These are phyloP conservation scores for Pantelozetes paolii DNA, from an alignment of 2,888 invertebrate genomes.

Conservation along the genomic window DNA sequence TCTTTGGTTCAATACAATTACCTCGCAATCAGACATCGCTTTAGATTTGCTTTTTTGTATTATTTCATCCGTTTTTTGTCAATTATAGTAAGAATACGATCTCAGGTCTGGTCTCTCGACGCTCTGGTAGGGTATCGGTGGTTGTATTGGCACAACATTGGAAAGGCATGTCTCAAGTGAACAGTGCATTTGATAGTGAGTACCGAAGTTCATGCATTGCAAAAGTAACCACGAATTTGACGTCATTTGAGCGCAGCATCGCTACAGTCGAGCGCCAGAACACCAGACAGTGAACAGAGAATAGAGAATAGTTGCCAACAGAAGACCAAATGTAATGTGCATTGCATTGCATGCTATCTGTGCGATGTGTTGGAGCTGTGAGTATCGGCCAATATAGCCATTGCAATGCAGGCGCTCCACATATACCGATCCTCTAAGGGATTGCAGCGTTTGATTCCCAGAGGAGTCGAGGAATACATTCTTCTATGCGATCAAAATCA, in stretches of 20 bases:
- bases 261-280: neutral
- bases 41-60: neutral
- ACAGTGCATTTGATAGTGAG: neutral
- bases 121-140: conserved; percentile 4
- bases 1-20: neutral
- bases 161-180: neutral
- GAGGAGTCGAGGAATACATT: conserved; percentile 10
- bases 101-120: conserved; percentile 4
- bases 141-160: neutral
- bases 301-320: conserved; percentile 4
- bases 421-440: neutral
- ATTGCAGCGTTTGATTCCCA: conserved; percentile 6
- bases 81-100: neutral
- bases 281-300: neutral
- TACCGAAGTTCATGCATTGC: conserved; percentile 8
- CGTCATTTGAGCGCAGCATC: conserved; percentile 29
- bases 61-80: neutral
- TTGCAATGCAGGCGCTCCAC: neutral
- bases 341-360: neutral
- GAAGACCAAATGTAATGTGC: neutral
- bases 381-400: conserved; percentile 7
- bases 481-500: conserved; percentile 28
- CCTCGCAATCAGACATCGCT: conserved; percentile 11
- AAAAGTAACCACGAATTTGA: conserved; percentile 25
- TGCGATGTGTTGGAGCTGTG: neutral